Evolutionary conservation across 2,797 vertebrate species (phyloP), one percentile per base, ranked within the genome.

Genomic region (Halcyon badia): DNA sequence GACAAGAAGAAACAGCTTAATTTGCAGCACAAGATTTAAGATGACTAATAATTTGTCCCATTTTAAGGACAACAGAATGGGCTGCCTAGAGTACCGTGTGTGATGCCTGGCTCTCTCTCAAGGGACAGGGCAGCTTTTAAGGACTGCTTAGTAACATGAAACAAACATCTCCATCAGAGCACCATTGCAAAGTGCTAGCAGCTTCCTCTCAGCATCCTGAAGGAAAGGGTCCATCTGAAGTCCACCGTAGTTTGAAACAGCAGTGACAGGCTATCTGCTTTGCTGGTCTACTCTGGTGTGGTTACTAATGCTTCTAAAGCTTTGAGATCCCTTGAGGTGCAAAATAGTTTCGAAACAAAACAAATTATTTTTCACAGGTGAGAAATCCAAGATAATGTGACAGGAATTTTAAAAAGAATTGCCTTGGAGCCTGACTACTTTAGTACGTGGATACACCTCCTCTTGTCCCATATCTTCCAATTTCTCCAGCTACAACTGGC

Each of bases 211-310:
- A 8, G n/a, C 31, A 10, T 20, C 37, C 83, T 37, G 24, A 17
- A 16, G 73, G 54, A 41, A 58, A 21, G 28, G 24, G 10, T 28
- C 46, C 26, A 8, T 5, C 16, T 20, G 2, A 4, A 41, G 30
- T 10, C n/a, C 49, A 6, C 22, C 68, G 20, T 5, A 2, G 37
- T 30, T 1, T 28, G 62, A 24, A 51, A 8, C 3, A 0, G 3
- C 24, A 33, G 57, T 58, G 57, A 58, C n/a, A 35, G 22, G 57
- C 30, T 41, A 1, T 8, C 51, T 16, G 21, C 2, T 48, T 11
- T 11, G 24, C 2, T 12, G 28, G 6, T 10, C 46, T 31, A 4
- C 8, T 6, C 49, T 15, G 31, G 7, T 9, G 13, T 6, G 41
- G 37, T 19, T 31, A 10, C 16, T 8, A 3, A 1, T 57, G 28